Percentiles rank a stretch among this genome's conserved stretches.
phyloP scores from a whole-genome alignment of 2,113 vertebrate species.

The Cavia porcellus region DNA sequence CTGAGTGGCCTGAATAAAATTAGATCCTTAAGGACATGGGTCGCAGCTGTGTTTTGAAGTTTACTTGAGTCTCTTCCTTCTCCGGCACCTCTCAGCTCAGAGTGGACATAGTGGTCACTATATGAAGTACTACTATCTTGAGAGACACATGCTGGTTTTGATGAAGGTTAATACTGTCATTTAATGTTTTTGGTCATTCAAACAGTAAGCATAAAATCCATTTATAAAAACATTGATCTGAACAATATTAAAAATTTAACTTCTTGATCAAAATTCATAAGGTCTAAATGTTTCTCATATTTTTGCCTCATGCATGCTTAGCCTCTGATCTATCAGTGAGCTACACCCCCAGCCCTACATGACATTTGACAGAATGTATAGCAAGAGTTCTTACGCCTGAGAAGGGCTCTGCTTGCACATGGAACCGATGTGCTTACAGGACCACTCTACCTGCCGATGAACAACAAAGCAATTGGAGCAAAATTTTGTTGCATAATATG shows the following conservation, averaged over 20 bases:
- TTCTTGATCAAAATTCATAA: neutral
- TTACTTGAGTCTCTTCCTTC: neutral
- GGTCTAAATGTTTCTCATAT: neutral
- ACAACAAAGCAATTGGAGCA: neutral
- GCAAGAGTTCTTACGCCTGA: neutral
- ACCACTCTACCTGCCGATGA: neutral
- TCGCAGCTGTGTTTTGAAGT: neutral
- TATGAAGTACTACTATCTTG: neutral
- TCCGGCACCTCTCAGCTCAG: neutral
- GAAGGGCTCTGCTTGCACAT: neutral
- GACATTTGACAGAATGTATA: neutral
- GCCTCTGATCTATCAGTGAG: neutral
- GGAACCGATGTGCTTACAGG: neutral
- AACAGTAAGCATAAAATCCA: neutral
- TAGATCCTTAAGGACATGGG: neutral
- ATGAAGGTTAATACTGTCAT: neutral
- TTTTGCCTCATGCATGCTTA: neutral
- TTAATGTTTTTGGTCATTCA: conserved; percentile 14
- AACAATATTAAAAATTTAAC: conserved; percentile 38
- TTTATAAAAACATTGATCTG: neutral
- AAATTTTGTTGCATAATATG: neutral
- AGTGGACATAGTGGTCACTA: neutral
- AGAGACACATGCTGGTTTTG: neutral
- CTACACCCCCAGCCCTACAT: neutral
- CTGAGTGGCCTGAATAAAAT: neutral